A percentile compares a stretch with the other conserved stretches of the same genome.
Conservation (phyloP, 2,888 invertebrate species). For the Temnothorax rugatulus region DNA sequence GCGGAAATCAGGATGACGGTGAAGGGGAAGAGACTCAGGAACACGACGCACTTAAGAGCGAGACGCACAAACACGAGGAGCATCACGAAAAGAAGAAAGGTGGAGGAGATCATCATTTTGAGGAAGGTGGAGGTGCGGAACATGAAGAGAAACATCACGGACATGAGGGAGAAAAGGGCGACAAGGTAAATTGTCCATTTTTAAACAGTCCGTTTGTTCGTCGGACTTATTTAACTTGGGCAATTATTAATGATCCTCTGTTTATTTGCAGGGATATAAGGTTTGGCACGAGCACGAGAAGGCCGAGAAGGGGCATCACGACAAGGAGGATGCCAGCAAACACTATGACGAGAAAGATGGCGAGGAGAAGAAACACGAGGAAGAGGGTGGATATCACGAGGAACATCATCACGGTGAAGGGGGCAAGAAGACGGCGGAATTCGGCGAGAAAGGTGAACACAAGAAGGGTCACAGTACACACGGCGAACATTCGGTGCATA, state of each 20-base stretch:
- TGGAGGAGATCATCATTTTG: constrained; percentile 69
- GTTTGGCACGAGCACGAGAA: constrained; percentile 89
- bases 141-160: constrained; percentile 81
- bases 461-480: constrained; percentile 86
- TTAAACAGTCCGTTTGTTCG: not conserved
- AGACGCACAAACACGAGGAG: constrained; percentile 32
- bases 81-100: constrained; percentile 25
- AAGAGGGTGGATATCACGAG: constrained; percentile 89
- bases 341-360: constrained; percentile 90
- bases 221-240: not conserved
- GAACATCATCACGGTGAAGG: constrained; percentile 90
- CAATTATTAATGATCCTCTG: not conserved
- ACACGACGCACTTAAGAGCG: not conserved
- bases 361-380: constrained; percentile 89
- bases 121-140: constrained; percentile 80
- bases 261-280: constrained; percentile 80
- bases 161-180: constrained; percentile 82
- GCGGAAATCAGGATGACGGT: not conserved
- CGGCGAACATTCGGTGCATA: constrained; percentile 86
- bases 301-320: constrained; percentile 90
- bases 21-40: constrained; percentile 49
- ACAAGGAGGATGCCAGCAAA: constrained; percentile 90
- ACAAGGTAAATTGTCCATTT: constrained; percentile 44
- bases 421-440: constrained; percentile 85
- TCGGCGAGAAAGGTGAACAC: constrained; percentile 85